Evolutionary conservation across 2,113 vertebrate genomes (phyloP).

Genomic region (Brevimyrus niger): DNA sequence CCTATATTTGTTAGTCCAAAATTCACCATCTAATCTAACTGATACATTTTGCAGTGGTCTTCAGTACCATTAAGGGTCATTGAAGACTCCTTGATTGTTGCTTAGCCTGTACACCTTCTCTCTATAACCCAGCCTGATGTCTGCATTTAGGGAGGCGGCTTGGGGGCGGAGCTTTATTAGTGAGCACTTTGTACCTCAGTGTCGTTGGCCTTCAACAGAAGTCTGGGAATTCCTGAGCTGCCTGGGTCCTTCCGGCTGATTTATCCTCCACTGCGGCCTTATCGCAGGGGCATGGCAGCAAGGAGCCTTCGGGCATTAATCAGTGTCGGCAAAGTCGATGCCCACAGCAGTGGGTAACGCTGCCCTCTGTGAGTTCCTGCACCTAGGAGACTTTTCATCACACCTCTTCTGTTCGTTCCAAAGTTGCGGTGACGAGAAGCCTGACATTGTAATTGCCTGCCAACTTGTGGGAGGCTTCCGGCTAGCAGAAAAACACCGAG

Average conservation of each 20-base stretch:
- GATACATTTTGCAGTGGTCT: background rate
- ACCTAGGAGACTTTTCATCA: background rate
- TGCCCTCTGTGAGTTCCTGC: background rate
- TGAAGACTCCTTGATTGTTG: background rate
- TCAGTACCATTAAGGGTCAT: background rate
- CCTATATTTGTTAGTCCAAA: background rate
- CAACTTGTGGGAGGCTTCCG: background rate
- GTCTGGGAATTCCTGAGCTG: constrained; percentile 32
- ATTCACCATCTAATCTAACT: background rate
- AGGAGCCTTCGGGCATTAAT: constrained; percentile 31
- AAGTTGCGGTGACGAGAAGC: background rate
- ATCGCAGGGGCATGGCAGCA: constrained; percentile 23
- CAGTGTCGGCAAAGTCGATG: constrained; percentile 34
- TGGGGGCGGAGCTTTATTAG: background rate
- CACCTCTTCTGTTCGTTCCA: constrained; percentile 6
- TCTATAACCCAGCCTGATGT: background rate
- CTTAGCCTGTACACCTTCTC: background rate
- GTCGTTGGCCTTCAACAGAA: constrained; percentile 36
- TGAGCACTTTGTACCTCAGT: constrained; percentile 1
- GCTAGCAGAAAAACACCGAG: background rate
- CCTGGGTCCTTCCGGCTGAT: constrained; percentile 32
- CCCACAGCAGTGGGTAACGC: constrained; percentile 11
- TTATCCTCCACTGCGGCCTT: constrained; percentile 39
- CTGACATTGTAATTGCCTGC: constrained; percentile 16
- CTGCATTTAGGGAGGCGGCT: background rate